Evolutionary conservation across 2,888 invertebrate genomes (phyloP).

Genomic region (Abrostola tripartita): DNA sequence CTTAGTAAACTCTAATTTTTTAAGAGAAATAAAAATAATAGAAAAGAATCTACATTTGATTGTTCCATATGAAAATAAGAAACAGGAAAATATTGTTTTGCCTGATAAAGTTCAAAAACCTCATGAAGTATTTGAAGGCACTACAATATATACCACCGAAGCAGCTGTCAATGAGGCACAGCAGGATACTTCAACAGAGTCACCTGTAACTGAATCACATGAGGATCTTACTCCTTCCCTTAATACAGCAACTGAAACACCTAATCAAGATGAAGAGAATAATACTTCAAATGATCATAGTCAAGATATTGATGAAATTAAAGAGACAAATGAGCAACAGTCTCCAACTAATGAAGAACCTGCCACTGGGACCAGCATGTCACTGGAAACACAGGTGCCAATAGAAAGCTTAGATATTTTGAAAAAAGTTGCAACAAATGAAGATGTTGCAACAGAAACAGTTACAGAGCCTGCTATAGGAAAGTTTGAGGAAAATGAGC

Average conservation of each 20-base stretch:
- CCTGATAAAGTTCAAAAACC: slow-evolving; percentile 80
- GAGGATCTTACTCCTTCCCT: slow-evolving; percentile 54
- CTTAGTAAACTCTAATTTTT: slow-evolving; percentile 88
- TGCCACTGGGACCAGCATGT: neutral
- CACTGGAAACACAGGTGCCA: slow-evolving; percentile 4
- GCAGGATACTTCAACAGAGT: slow-evolving; percentile 54
- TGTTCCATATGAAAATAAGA: slow-evolving; percentile 66
- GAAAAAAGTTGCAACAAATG: slow-evolving; percentile 4
- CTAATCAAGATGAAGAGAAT: slow-evolving; percentile 28
- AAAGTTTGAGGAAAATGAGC: slow-evolving; percentile 10
- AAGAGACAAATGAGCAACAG: slow-evolving; percentile 20
- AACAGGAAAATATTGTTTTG: slow-evolving; percentile 61
- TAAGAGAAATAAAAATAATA: slow-evolving; percentile 89
- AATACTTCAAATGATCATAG: slow-evolving; percentile 37
- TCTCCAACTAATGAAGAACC: slow-evolving; percentile 14
- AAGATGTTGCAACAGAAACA: slow-evolving; percentile 19
- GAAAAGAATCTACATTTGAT: slow-evolving; percentile 71
- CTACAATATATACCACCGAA: slow-evolving; percentile 87
- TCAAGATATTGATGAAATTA: slow-evolving; percentile 25
- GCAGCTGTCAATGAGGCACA: slow-evolving; percentile 49
- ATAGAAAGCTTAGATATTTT: slow-evolving; percentile 9
- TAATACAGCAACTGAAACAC: slow-evolving; percentile 37
- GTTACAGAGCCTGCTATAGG: slow-evolving; percentile 5
- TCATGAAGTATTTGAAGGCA: slow-evolving; percentile 90
- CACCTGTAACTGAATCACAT: slow-evolving; percentile 34